Evolutionary conservation across 2,888 invertebrate genomes (phyloP), one percentile per base, ranked within the genome.

Genomic region (Aleiodes leptofemur): DNA sequence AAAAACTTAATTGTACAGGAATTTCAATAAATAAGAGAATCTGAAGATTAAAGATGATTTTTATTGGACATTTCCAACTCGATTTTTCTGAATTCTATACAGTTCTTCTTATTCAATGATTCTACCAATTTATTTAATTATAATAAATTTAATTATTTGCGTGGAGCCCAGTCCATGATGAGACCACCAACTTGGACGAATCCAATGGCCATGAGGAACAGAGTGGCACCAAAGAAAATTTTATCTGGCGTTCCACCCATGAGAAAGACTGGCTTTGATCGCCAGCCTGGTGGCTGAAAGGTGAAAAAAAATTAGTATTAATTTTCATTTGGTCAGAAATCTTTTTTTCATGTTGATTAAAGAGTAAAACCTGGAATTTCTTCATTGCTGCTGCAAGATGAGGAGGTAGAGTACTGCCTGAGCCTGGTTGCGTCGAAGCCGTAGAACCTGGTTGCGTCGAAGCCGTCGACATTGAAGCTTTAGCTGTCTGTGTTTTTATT

Each of bases 191-290:
- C 13, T 8, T 5, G 23, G n/a, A 70, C 0, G 16, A 76, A 76
- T 3, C 23, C 6, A 0, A n/a, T 0, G 0, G 23, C n/a, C 69
- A 59, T 31, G 3, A 48, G 0, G 0, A 50, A 70, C 5, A 38
- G 8, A 13, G 76, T 64, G 3, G 56, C 0, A 0, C 79, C 79
- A 14, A 81, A 74, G 8, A 78, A n/a, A 23, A 81, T 70, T 69
- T 79, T 79, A 43, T 81, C 80, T 4, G 74, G 76, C 0, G 66
- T 74, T 34, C 80, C 80, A n/a, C 61, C 73, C 34, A 79, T 59
- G 4, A 74, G 8, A 48, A 55, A 81, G 0, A 78, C 76, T 4
- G 78, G 78, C 3, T 70, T 72, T 0, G 76, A 59, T 23, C 77
- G 6, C 29, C 57, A 56, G 14, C 43, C 43, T 14, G 59, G 59